These are phyloP conservation scores for Columbina picui DNA, from an alignment of 2,113 vertebrate genomes.

Conservation along the genomic window DNA sequence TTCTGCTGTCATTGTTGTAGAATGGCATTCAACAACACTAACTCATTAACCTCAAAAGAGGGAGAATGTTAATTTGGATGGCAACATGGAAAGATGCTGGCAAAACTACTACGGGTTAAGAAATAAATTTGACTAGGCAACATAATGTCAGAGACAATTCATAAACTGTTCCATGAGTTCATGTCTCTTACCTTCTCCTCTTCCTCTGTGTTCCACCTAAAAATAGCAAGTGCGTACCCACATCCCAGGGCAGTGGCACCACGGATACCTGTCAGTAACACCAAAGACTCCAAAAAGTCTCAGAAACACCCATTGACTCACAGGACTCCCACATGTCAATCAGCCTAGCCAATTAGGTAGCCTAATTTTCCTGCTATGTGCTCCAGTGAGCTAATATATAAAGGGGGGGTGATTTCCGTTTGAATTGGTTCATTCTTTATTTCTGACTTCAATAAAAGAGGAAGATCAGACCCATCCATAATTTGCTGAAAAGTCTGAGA, in stretches of 20 bases:
- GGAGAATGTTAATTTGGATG: neutral
- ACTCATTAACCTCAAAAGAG: neutral
- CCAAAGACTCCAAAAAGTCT: neutral
- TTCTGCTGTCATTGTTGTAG: neutral
- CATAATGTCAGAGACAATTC: slow-evolving; percentile 14
- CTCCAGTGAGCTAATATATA: neutral
- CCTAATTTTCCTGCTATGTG: neutral
- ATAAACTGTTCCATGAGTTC: slow-evolving; percentile 68
- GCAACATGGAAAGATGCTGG: slow-evolving; percentile 1
- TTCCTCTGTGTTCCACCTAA: neutral
- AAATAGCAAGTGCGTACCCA: slow-evolving; percentile 1
- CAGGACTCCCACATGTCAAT: neutral
- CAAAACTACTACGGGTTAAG: neutral
- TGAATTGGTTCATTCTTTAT: neutral
- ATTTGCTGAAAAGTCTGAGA: neutral
- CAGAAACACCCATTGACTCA: neutral
- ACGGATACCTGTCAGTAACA: neutral
- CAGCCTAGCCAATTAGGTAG: neutral
- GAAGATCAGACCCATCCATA: neutral
- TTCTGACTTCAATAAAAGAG: neutral
- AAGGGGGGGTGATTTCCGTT: neutral
- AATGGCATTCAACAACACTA: neutral
- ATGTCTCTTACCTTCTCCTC: slow-evolving; percentile 47
- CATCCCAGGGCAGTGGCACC: neutral
- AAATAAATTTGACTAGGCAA: neutral